A percentile compares a stretch with the other conserved stretches of the same genome.
These are phyloP conservation scores for Drosophila birchii DNA, from an alignment of 2,888 invertebrate genomes.

Conservation along the genomic window DNA sequence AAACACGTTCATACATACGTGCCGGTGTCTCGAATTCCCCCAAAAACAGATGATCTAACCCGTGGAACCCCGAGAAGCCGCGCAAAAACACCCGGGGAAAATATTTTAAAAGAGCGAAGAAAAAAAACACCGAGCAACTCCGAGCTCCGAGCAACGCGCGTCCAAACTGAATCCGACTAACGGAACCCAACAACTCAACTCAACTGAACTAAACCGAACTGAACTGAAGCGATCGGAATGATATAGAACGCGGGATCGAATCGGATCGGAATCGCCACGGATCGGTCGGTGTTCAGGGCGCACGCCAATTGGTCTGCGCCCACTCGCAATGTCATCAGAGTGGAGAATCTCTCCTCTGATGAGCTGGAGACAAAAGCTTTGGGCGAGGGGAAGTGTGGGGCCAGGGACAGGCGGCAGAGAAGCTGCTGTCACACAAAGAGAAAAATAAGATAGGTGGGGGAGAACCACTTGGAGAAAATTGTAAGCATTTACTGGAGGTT, in stretches of 20 bases:
- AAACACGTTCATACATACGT: conserved; percentile 2
- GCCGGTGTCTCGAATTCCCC: conserved; percentile 9
- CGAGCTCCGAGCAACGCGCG: conserved; percentile 10
- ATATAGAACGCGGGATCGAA: conserved; percentile 14
- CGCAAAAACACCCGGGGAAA: too few relatives aligned
- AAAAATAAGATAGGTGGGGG: conserved; percentile 2
- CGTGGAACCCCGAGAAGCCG: background rate
- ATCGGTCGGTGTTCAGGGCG: conserved; percentile 14
- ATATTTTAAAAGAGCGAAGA: background rate
- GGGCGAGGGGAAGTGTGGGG: background rate
- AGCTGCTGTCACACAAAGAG: conserved; percentile 15
- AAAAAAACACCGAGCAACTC: conserved; percentile 4
- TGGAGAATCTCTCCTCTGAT: conserved; percentile 3
- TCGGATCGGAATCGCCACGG: conserved; percentile 26
- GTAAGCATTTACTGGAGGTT: background rate
- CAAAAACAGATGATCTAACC: conserved; percentile 11
- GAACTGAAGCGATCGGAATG: conserved; percentile 15
- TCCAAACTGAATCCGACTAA: conserved; percentile 2
- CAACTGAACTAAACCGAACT: conserved; percentile 6
- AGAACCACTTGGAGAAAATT: background rate
- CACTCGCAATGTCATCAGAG: conserved; percentile 21
- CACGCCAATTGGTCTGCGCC: conserved; percentile 32
- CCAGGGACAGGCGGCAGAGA: conserved; percentile 7
- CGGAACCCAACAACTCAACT: conserved; percentile 2
- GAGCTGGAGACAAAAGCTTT: conserved; percentile 12